Base-by-base conservation (phyloP, 2,113 vertebrate genomes). In the Seriola aureovittata region DNA sequence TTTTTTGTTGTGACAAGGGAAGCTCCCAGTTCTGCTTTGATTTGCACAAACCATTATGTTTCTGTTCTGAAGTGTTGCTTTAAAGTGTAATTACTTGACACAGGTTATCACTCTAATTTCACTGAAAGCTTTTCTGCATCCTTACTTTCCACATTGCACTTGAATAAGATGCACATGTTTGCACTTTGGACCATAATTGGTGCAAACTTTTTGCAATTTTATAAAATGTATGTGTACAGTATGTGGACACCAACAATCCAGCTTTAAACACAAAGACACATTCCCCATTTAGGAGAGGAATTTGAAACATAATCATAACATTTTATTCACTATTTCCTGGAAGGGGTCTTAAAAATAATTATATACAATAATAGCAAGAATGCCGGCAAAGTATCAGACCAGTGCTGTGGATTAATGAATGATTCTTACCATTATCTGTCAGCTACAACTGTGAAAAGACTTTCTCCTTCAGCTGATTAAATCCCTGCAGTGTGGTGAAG, bases 401-500 rank as follows among this genome's bases (percentile, higher is more conserved):
- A 40, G 34, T 42, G 50, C n/a, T 7, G 29, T 17, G 46, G n/a
- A 60, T 74, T 72, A 74, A 77, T 63, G 19, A 44, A 70, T 25
- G 19, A 68, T 70, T 78, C 16, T 65, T 29, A 29, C 29, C 10
- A 54, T 73, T 73, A 38, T 67, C 25, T 54, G 40, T 68, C 65
- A 64, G 32, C 36, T 9, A 60, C 60, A 71, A 57, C 40, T 29
- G 8, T 32, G 19, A 57, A 52, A 79, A 77, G 64, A 40, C 66
- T 4, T 66, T 65, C 29, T 60, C 38, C 46, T 70, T 64, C 58
- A 69, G 48, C 23, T 80, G 66, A 77, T 75, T 82, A 71, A 82
- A 82, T 58, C 63, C 55, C 21, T 46, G 13, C 75, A 55, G 50
- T 55, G 5, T 70, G 63, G 25, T 50, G 57, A 64, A 71, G 50